Evolutionary conservation across 2,797 vertebrate species (phyloP).

Genomic region (Luscinia luscinia): DNA sequence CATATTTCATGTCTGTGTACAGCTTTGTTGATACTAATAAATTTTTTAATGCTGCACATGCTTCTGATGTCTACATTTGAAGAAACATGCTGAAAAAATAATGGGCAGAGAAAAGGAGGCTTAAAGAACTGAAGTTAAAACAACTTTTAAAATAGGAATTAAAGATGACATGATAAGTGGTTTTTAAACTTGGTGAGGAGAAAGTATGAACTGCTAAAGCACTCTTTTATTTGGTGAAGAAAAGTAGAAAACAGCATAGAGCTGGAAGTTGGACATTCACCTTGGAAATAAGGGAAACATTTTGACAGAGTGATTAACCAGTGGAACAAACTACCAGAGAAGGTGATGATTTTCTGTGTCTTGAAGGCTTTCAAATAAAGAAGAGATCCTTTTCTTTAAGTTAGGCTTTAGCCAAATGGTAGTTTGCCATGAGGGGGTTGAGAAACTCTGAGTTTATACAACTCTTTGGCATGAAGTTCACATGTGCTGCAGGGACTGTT

Average conservation of each 20-base stretch:
- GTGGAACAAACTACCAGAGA: conserved; percentile 8
- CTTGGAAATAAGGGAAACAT: conserved; percentile 22
- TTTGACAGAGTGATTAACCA: conserved; percentile 19
- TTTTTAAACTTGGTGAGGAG: background rate
- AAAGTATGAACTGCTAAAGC: conserved; percentile 22
- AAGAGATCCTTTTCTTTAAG: conserved; percentile 1
- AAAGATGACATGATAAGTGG: background rate
- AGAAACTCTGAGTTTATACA: background rate
- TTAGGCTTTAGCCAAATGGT: background rate
- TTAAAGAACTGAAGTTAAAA: background rate
- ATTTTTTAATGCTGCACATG: background rate
- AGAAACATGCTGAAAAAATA: background rate
- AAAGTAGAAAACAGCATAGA: background rate
- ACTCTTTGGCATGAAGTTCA: background rate
- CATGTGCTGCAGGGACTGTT: background rate
- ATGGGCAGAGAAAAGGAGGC: background rate
- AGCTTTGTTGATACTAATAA: background rate
- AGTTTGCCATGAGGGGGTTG: background rate
- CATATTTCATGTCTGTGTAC: background rate
- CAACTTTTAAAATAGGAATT: conserved; percentile 8
- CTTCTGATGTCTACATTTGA: background rate
- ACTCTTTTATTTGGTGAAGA: conserved; percentile 37
- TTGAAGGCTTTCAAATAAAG: background rate
- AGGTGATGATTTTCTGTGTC: conserved; percentile 12
- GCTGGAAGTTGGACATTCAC: background rate